Evolutionary conservation across 2,797 vertebrate genomes (phyloP), one percentile per base, ranked within the genome.

Genomic region (Diglossa cyanea): DNA sequence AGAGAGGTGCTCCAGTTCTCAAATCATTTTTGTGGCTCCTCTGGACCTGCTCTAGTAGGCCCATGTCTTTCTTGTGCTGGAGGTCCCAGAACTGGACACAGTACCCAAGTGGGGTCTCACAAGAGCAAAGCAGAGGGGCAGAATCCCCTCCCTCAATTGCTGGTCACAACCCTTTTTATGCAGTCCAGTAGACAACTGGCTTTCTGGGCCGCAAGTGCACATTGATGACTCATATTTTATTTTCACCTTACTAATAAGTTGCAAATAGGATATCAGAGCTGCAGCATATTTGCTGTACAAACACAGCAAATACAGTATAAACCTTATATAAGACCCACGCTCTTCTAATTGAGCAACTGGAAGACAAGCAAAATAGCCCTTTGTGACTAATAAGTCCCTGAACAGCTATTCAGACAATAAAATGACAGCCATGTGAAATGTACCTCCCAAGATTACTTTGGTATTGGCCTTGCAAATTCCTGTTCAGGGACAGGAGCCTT

Each of bases 361-460:
- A 87, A 82, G 55, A 72, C 18, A 68, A 37, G 16, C 17, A 86
- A 68, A 77, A 86, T 30, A 67, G 50, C 10, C 65, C 20, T 0
- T 48, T 86, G 40, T 37, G 77, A 86, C 50, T 57, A 60, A 31
- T 48, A 71, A 42, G 28, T 31, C 55, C 58, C 47, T 39, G 21
- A 88, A 66, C 26, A 86, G 7, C 44, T 50, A 67, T 77, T 90
- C 48, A 90, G 57, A 45, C 37, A 55, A 30, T 3, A 61, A 28
- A 92, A 83, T 77, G 28, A 79, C 57, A 90, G 31, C 4, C 24
- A 25, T 40, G 26, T 77, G 62, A 92, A 88, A 78, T 65, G 35
- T 31, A 86, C 39, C 50, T 90, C 50, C 35, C 40, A 57, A 26
- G 20, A 42, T 57, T 83, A 47, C 54, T 71, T 84, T 61, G 18